These are phyloP conservation scores for Drosophila emarginata DNA, from an alignment of 2,888 invertebrate genomes.

Conservation along the genomic window DNA sequence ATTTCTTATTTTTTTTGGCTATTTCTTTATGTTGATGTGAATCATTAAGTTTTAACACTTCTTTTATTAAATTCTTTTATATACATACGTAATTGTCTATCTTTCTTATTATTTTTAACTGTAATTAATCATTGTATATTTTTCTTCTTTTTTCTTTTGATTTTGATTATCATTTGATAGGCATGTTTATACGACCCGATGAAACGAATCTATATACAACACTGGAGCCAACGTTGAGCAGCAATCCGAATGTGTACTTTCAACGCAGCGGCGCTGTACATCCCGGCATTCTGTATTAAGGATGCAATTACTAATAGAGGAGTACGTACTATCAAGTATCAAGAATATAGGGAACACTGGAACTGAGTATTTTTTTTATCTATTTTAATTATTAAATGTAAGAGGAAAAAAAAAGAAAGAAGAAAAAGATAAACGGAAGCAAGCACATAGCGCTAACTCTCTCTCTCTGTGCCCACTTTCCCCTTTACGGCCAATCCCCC, in stretches of 20 bases:
- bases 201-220: constrained; percentile 93
- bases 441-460: constrained; percentile 51
- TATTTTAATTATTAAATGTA: not conserved
- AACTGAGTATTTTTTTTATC: constrained; percentile 70
- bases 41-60: too few relatives aligned
- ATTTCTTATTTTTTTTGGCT: too few relatives aligned
- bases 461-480: not conserved
- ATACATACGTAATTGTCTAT: too few relatives aligned
- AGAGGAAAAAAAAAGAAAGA: not conserved
- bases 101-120: not conserved
- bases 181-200: constrained; percentile 90
- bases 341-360: constrained; percentile 75
- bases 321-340: constrained; percentile 46
- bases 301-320: constrained; percentile 9
- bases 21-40: too few relatives aligned
- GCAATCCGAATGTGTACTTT: constrained; percentile 95
- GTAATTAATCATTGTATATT: not conserved
- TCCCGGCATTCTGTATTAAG: constrained; percentile 94
- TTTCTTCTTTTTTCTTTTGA: too few relatives aligned
- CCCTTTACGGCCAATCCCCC: not conserved
- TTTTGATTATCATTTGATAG: constrained; percentile 76
- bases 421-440: constrained; percentile 8
- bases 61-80: too few relatives aligned
- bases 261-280: constrained; percentile 91
- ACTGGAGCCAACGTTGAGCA: constrained; percentile 92